These are phyloP conservation scores for Helobdella robusta DNA, from an alignment of 2,888 invertebrate genomes.

Conservation along the genomic window DNA sequence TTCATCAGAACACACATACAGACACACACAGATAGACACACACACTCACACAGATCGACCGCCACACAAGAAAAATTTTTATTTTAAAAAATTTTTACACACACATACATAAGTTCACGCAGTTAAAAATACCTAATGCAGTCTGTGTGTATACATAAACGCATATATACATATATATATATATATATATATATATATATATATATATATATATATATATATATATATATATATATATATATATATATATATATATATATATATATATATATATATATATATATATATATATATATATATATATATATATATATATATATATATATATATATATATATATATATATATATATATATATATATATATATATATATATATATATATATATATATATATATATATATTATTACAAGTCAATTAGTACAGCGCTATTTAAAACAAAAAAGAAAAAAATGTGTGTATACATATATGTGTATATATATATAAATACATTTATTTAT, in stretches of 20 bases:
- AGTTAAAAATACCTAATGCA: neutral
- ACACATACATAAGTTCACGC: no score
- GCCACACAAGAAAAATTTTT: no score
- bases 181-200: conserved; percentile 23
- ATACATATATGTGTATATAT: conserved; percentile 18
- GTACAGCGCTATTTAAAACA: no score
- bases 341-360: conserved; percentile 1
- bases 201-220: conserved; percentile 18
- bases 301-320: conserved; percentile 1
- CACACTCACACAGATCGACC: no score
- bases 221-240: conserved; percentile 15
- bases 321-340: conserved; percentile 1
- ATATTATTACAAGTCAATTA: neutral
- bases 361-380: conserved; percentile 1
- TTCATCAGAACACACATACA: no score
- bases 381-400: conserved; percentile 1
- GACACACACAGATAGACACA: no score
- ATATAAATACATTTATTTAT: conserved; percentile 17
- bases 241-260: conserved; percentile 1
- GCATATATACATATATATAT: conserved; percentile 1
- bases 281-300: conserved; percentile 1
- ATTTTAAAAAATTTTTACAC: no score
- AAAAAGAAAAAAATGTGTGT: no score
- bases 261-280: conserved; percentile 1
- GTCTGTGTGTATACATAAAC: neutral